Base-by-base conservation (phyloP, 2,797 vertebrate species). In the Oryzias dopingdopingensis region DNA sequence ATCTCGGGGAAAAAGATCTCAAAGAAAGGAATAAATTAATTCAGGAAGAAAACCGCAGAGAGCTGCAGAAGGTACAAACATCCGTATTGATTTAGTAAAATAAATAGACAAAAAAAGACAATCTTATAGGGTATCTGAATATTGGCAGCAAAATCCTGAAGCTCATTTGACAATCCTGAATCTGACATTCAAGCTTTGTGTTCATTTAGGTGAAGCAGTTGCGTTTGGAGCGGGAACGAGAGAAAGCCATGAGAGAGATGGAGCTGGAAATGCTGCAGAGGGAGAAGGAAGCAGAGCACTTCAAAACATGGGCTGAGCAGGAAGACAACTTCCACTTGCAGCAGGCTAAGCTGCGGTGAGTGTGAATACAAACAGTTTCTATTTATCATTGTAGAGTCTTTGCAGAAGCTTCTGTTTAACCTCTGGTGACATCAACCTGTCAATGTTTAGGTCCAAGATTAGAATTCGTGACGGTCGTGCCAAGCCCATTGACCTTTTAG, bases 251-350 rank as follows among this genome's bases (percentile, higher is more conserved):
- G 95, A 88, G 97, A 0, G 97, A 99, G 84, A 95, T 94, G 37
- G 97, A 99, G 86, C 88, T 99, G 84, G 97, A 99, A 88, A 94
- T 98, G 96, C 88, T 99, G 72, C 97, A 99, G 87, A 89, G 97
- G 22, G 97, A 98, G 81, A 99, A 99, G 61, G 97, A 99, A 83
- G 96, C 97, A 0, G 96, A 99, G 51, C 96, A 99, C 86, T 99
- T 99, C 77, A 98, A 99, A 86, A 98, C 96, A 0, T 99, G 97
- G 96, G 97, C 97, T 42, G 96, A 99, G 67, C 97, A 99, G 75
- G 97, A 99, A 56, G 96, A 98, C 88, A 95, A 96, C 84, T 99
- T 99, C 86, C 97, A 99, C 72, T 86, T 99, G 59, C 97, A 97
- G 2, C 97, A 99, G 84, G 97, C 96, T 80, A 99, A 98, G 86